These are phyloP conservation scores for Silurus meridionalis DNA, from an alignment of 2,113 vertebrate species.

Conservation along the genomic window DNA sequence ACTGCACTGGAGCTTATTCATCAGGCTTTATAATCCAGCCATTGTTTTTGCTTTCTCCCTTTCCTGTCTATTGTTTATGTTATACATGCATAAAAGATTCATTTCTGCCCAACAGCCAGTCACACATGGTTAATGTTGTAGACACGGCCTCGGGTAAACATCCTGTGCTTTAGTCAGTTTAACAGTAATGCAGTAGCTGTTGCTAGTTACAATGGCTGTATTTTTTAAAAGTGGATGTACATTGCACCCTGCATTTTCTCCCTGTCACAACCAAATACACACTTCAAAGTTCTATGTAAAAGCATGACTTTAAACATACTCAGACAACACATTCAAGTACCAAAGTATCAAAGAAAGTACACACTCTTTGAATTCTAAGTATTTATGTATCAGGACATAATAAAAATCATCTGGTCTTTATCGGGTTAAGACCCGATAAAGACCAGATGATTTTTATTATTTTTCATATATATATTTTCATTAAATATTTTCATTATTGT, in stretches of 20 bases:
- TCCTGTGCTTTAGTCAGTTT: slow-evolving; percentile 32
- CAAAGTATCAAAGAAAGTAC: no score
- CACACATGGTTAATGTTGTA: slow-evolving; percentile 19
- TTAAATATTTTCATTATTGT: no score
- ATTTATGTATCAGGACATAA: no score
- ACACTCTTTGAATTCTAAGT: no score
- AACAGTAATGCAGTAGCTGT: not conserved
- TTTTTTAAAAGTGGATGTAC: not conserved
- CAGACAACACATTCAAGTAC: not conserved
- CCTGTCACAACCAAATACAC: not conserved
- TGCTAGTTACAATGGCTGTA: slow-evolving; percentile 18
- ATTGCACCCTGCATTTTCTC: slow-evolving; percentile 5
- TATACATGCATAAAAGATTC: slow-evolving; percentile 33
- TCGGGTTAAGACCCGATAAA: no score
- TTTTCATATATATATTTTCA: no score
- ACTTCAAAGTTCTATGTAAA: not conserved
- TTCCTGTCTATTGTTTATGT: slow-evolving; percentile 24
- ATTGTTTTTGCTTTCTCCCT: slow-evolving; percentile 23
- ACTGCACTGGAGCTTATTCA: slow-evolving; percentile 17
- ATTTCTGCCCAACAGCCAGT: slow-evolving; percentile 27
- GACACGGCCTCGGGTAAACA: slow-evolving; percentile 43
- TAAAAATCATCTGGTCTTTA: no score
- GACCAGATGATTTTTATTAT: no score
- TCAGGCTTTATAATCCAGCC: slow-evolving; percentile 20
- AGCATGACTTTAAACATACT: not conserved